These are phyloP conservation scores for Phocoena sinus DNA, from an alignment of 2,113 vertebrate genomes.

Conservation along the genomic window DNA sequence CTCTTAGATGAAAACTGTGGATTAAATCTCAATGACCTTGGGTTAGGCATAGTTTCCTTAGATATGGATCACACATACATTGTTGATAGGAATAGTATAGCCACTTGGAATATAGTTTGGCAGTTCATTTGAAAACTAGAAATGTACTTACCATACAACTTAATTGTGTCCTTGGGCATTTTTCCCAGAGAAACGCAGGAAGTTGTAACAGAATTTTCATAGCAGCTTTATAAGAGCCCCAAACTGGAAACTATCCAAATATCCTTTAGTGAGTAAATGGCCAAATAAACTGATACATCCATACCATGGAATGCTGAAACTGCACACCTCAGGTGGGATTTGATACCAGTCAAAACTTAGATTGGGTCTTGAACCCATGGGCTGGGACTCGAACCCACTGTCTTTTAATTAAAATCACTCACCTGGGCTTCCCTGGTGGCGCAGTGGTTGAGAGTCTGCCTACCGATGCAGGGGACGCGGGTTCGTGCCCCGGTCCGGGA, in stretches of 20 bases:
- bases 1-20: neutral
- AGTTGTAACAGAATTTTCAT: neutral
- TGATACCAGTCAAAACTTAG: neutral
- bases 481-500: too few species aligned
- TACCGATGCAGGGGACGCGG: too few species aligned
- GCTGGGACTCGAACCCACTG: neutral
- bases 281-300: neutral
- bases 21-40: neutral
- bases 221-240: neutral
- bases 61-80: neutral
- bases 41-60: neutral
- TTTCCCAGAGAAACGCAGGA: neutral
- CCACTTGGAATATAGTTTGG: neutral
- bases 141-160: neutral
- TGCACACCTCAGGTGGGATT: neutral
- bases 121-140: conserved; percentile 7
- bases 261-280: neutral
- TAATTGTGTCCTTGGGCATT: neutral
- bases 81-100: neutral
- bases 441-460: too few species aligned
- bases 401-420: neutral
- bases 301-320: neutral
- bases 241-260: neutral
- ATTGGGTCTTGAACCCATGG: neutral
- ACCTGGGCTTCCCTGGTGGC: too few species aligned